Evolutionary conservation across 2,113 vertebrate genomes (phyloP).

Genomic region (Atrichornis clamosus): DNA sequence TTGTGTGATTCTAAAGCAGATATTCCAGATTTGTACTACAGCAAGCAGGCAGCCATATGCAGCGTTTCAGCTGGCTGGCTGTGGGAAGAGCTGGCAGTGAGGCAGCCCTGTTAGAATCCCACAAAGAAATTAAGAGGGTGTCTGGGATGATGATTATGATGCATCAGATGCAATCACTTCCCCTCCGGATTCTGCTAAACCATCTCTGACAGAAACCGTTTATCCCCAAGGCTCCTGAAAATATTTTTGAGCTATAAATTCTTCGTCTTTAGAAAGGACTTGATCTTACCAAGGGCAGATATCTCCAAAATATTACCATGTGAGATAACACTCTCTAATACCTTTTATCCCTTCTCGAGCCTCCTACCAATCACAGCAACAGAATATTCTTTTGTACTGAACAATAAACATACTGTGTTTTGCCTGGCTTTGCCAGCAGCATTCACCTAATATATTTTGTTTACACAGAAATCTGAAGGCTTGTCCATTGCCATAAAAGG

Average conservation of each 20-base stretch:
- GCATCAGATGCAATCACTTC: background rate
- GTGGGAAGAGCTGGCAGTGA: background rate
- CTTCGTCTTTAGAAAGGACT: background rate
- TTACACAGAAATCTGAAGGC: background rate
- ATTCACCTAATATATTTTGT: background rate
- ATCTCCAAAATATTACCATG: background rate
- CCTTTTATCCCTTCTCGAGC: background rate
- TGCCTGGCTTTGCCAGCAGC: background rate
- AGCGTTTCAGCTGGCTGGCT: background rate
- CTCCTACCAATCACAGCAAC: background rate
- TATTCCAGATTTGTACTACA: rapidly evolving
- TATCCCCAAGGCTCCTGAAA: slow-evolving; percentile 14
- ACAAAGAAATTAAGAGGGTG: background rate
- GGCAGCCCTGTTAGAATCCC: background rate
- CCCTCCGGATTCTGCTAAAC: background rate
- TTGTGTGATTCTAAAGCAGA: background rate
- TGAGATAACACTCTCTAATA: background rate
- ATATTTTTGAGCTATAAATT: background rate
- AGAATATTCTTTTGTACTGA: background rate
- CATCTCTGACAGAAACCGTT: background rate
- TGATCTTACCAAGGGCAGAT: background rate
- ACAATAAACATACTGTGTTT: background rate
- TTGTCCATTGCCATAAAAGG: background rate
- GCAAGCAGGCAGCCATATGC: background rate
- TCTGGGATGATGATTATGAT: background rate